Base-by-base conservation (phyloP, 2,888 invertebrate species). In the Meiosimyza decipiens region DNA sequence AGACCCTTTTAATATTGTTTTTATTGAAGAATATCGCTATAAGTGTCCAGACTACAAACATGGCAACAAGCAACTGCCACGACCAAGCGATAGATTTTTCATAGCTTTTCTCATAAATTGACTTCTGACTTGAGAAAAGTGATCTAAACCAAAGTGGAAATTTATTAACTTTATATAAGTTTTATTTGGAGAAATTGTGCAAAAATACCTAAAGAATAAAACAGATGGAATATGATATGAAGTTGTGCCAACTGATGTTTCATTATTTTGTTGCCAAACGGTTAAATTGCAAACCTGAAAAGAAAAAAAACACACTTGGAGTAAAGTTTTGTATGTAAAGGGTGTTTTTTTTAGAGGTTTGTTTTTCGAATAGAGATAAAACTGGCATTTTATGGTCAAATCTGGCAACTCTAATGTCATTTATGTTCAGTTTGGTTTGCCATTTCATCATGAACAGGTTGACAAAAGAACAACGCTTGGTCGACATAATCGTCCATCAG, bases 221-320 rank as follows among this genome's bases (percentile, higher is more conserved):
- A 80, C 79, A 0, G 85, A 82, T 11, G 83, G 83, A 60, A 82
- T 76, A 28, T 81, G 78, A 16, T 78, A 51, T 0, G 59, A 6
- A 1, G 12, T 28, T 28, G 28, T 28, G 28, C 3, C 4, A 3
- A 28, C 2, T 28, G 28, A 28, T 28, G 28, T 28, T 28, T n/a
- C 54, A 3, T 73, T 40, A 40, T 40, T 40, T 40, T 40, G 64
- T 54, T 51, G 6, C 9, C 22, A 40, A 40, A 2, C 40, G 9
- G 40, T 40, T 40, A 9, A 40, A 40, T 40, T 40, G 40, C 40
- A 40, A 40, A 40, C 9, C 40, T 40, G 47, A 2, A 12, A 18
- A 6, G 22, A 40, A 40, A 6, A 40, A 9, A 40, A 9, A 40
- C 6, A 9, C 9, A 40, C 2, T 6, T 40, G 9, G 9, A 9